phyloP scores from a whole-genome alignment of 2,797 vertebrate species.

The Luscinia luscinia region DNA sequence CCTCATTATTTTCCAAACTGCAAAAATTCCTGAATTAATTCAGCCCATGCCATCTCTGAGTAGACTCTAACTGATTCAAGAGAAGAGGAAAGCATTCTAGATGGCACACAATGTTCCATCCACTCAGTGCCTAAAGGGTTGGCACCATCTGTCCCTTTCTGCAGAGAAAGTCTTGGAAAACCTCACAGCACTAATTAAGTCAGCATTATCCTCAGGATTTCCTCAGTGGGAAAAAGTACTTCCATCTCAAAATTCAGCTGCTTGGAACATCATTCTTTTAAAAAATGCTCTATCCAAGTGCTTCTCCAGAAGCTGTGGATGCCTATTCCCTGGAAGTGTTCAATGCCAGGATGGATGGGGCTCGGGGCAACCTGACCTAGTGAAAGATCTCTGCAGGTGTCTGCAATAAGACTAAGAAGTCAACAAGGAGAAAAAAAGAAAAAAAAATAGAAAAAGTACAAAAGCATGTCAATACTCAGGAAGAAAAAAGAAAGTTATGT shows the following conservation, averaged over 20 bases:
- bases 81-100: background rate
- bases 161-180: background rate
- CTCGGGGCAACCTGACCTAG: background rate
- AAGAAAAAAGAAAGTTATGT: background rate
- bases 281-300: background rate
- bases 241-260: background rate
- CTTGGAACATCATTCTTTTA: background rate
- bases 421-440: background rate
- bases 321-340: background rate
- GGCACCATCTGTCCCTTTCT: background rate
- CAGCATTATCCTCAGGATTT: background rate
- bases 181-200: background rate
- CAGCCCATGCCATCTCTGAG: background rate
- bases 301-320: background rate
- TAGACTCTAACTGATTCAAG: background rate
- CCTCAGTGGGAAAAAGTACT: background rate
- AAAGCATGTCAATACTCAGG: background rate
- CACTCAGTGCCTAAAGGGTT: background rate
- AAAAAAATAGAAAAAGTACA: background rate
- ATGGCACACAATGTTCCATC: rapidly evolving
- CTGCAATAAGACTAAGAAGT: background rate
- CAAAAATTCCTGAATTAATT: background rate
- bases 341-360: background rate
- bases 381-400: background rate
- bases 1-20: background rate